Evolutionary conservation across 2,113 vertebrate species (phyloP), one percentile per base, ranked within the genome.

Genomic region (Epinephelus lanceolatus): DNA sequence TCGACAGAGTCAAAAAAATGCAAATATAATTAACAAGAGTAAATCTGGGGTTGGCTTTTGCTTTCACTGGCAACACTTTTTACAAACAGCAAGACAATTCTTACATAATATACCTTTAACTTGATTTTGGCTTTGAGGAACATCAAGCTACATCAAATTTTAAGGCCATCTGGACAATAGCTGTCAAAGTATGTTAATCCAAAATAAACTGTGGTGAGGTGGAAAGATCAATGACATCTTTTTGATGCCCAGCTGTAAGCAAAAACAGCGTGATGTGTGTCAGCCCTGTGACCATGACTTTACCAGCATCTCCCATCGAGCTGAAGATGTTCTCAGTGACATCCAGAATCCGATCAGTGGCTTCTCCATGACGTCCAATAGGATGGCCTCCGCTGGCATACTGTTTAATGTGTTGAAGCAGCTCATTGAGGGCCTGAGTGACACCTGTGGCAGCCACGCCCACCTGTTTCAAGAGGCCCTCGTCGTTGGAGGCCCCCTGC

Each of bases 241-340:
- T 18, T 19, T 25, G 21, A 59, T 45, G 5, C 11, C 8, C 5
- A 23, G 15, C 37, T 15, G 7, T 11, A 18, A 51, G 23, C 47
- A 12, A 12, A 21, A 13, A 4, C 6, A 21, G 3, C 8, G 15
- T 4, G 11, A 10, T 40, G 12, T 62, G 17, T 47, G 45, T 40
- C 21, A 21, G 17, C 56, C 11, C 12, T 21, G 25, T 17, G 59
- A 40, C 37, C 30, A 3, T 7, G 27, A 6, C 10, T 27, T 27
- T 1, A 99, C 98, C 97, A 12, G 97, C 97, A 3, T 99, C 97
- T 1, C 98, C 98, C 97, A 99, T 98, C n/a, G 97, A 98, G 93
- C 97, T 99, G 94, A 99, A 99, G 95, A 99, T 99, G 90, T 99
- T 99, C 93, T 99, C 97, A 0, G 98, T 99, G 85, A 99, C 97